phyloP scores from a whole-genome alignment of 2,888 invertebrate species.

The Hypercompe scribonia region DNA sequence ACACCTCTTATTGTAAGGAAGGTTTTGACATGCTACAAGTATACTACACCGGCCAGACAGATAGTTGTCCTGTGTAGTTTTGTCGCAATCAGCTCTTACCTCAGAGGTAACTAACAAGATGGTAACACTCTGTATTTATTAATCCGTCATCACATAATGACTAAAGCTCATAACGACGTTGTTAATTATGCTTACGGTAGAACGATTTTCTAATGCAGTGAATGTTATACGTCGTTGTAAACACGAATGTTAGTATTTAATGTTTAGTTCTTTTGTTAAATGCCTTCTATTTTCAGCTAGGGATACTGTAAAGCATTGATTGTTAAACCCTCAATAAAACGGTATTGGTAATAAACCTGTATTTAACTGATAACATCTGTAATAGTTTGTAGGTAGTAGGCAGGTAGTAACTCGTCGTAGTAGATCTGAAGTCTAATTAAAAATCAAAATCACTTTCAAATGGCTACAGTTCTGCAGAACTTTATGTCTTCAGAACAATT shows the following conservation, averaged over 20 bases:
- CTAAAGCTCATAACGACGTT: neutral
- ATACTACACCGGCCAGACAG: too few species aligned
- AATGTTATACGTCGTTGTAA: constrained; percentile 9
- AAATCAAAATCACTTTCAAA: neutral
- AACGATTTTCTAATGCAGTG: neutral
- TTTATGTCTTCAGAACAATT: too few species aligned
- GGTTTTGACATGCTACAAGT: too few species aligned
- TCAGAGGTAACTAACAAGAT: too few species aligned
- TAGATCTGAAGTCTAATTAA: neutral
- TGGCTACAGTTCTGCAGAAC: fast-evolving
- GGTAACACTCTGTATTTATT: too few species aligned
- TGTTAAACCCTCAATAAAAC: constrained; percentile 9
- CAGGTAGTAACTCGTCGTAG: neutral
- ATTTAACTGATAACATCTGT: neutral
- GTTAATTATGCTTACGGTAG: neutral
- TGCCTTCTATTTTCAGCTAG: constrained; percentile 11
- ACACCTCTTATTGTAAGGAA: too few species aligned
- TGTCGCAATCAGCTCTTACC: too few species aligned
- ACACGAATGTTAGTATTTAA: constrained; percentile 10
- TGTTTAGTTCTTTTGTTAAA: constrained; percentile 10
- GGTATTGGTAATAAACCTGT: neutral
- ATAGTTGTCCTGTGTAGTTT: too few species aligned
- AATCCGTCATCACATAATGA: too few species aligned
- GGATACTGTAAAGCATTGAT: constrained; percentile 8
- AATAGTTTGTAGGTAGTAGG: neutral